These are phyloP conservation scores for Marcusenius ussheri DNA, from an alignment of 2,113 vertebrate species.

Conservation along the genomic window DNA sequence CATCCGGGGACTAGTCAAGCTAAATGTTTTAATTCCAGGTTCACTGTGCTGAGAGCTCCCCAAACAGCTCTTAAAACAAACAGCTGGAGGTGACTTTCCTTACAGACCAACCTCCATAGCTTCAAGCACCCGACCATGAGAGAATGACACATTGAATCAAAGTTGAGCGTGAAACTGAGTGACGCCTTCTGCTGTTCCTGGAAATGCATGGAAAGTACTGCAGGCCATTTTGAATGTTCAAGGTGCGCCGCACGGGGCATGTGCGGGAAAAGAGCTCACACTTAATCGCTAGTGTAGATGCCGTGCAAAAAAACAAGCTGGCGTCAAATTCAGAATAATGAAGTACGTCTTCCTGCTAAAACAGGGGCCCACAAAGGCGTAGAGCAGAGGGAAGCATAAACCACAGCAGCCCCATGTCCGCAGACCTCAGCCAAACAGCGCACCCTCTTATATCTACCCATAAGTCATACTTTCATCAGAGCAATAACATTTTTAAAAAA, in stretches of 20 bases:
- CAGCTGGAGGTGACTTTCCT: constrained; percentile 48
- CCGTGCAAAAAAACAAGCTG: neutral
- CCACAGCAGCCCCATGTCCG: neutral
- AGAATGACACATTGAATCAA: neutral
- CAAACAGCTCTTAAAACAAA: constrained; percentile 55
- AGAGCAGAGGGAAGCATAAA: neutral
- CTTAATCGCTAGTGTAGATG: neutral
- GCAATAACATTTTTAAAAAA: neutral
- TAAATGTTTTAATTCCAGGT: constrained; percentile 62
- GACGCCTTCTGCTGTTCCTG: neutral
- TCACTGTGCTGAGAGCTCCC: constrained; percentile 63
- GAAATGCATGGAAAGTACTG: neutral
- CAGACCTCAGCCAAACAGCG: neutral
- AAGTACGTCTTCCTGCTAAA: neutral
- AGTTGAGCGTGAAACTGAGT: neutral
- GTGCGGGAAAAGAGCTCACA: neutral
- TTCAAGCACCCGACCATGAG: neutral
- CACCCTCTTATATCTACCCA: neutral
- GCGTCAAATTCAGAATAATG: neutral
- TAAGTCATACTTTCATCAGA: constrained; percentile 3
- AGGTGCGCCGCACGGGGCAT: neutral
- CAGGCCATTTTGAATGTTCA: neutral
- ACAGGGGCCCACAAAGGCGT: neutral
- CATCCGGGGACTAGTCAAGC: constrained; percentile 55
- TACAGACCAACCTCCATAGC: neutral